Base-by-base conservation (phyloP, 2,888 invertebrate species). In the Calliphora vomitoria region DNA sequence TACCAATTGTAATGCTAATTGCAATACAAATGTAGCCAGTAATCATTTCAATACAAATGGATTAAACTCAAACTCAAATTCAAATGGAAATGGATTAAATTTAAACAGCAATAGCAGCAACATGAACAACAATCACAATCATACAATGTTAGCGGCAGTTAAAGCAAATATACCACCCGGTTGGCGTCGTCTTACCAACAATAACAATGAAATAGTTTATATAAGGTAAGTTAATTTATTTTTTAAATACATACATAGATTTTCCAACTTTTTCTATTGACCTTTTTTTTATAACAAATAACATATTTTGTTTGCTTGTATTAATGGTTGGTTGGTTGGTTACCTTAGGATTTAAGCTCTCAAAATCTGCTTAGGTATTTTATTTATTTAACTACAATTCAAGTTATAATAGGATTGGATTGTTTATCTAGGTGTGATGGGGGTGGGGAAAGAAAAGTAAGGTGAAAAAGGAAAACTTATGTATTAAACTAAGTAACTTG, bases 151-250 rank as follows among this genome's bases (percentile, higher is more conserved):
- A 55, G 20, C 50, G 11, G 86, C 8, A 60, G 89, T 91, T 88
- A 93, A 95, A 89, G 92, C 93, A 85, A 94, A 95, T 90, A 96
- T 97, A 91, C 97, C 97, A 90, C 95, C 95, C 91, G 97, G 97
- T 89, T 97, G 97, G 97, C 96, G 96, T 93, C 95, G 97, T 92
- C 94, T 96, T 90, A 94, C 95, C 90, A 95, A 95, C 92, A 96
- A 85, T 58, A 85, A 96, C 93, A 96, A 96, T 90, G 95, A 95
- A 93, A 95, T 97, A 93, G 95, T 96, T 92, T 97, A 97, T 94
- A 95, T 96, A 94, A 97, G 97, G 97, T 97, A 93, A 94, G 94
- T 93, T 18, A 3, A 31, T 38, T 13, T 71, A 64, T 58, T 50
- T 31, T 13, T n/a, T 44, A 44, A 13, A 44, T 44, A 44, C 44